A percentile compares a stretch with the other conserved stretches of the same genome.
phyloP scores from a whole-genome alignment of 2,888 invertebrate genomes.

The Litoditis marina region DNA sequence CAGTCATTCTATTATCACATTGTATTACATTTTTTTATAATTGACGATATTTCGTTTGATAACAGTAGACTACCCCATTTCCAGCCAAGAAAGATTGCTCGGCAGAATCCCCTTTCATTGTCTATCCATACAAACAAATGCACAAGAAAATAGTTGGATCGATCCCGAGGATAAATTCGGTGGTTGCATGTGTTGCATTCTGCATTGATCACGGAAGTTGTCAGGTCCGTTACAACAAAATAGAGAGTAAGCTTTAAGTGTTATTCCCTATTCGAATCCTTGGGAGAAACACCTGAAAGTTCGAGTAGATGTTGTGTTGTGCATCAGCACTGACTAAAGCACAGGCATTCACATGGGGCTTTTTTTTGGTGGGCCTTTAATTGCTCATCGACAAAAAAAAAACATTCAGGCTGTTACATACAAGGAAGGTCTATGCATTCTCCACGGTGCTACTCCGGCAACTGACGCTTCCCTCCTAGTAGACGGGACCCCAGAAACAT shows the following conservation, averaged over 20 bases:
- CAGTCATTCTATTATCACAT: too few relatives aligned
- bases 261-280: too few relatives aligned
- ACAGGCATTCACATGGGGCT: too few relatives aligned
- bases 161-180: slow-evolving; percentile 34
- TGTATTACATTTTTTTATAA: too few relatives aligned
- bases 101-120: slow-evolving; percentile 36
- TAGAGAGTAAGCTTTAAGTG: too few relatives aligned
- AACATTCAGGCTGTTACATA: slow-evolving; percentile 35
- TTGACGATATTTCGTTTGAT: neutral
- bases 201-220: slow-evolving; percentile 37
- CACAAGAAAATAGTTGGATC: slow-evolving; percentile 24
- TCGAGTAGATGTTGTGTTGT: too few relatives aligned
- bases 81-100: slow-evolving; percentile 41
- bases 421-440: slow-evolving; percentile 41
- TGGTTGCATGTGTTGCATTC: slow-evolving; percentile 36
- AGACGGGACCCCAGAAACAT: slow-evolving; percentile 36
- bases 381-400: neutral
- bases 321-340: too few relatives aligned
- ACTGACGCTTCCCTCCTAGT: slow-evolving; percentile 23
- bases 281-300: too few relatives aligned
- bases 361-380: neutral
- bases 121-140: slow-evolving; percentile 37
- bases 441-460: slow-evolving; percentile 31
- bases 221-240: too few relatives aligned
- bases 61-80: neutral